Percentiles rank a stretch among this genome's conserved stretches.
phyloP scores from a whole-genome alignment of 2,797 vertebrate species.

The Podarcis lilfordi region DNA sequence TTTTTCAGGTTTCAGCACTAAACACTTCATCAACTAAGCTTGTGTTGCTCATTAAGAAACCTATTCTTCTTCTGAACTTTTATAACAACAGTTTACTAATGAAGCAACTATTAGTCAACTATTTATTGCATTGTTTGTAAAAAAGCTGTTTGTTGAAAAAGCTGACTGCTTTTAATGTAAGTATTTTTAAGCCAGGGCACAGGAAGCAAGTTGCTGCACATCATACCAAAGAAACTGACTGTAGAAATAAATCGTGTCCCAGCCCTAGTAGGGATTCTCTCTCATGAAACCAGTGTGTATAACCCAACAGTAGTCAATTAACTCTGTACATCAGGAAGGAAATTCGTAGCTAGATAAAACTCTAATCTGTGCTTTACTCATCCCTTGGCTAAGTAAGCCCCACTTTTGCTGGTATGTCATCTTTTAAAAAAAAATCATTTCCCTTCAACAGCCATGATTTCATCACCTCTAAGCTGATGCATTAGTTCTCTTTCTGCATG shows the following conservation, averaged over 20 bases:
- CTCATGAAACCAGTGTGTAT: neutral
- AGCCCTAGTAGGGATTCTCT: neutral
- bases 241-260: neutral
- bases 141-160: too few species aligned
- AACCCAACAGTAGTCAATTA: neutral
- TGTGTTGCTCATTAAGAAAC: neutral
- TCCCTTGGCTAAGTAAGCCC: neutral
- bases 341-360: neutral
- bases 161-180: too few species aligned
- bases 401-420: neutral
- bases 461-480: neutral
- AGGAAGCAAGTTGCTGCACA: too few species aligned
- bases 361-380: neutral
- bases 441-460: neutral
- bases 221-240: neutral
- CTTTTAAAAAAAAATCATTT: neutral
- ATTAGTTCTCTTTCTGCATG: neutral
- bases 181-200: too few species aligned
- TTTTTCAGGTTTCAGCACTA: neutral
- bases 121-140: neutral
- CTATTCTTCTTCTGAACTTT: neutral
- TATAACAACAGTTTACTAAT: neutral
- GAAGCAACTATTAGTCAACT: neutral
- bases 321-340: neutral
- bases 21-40: neutral